Base-by-base conservation (phyloP, 1,140 invertebrate genomes). In the Leptonema lineaticorne region DNA sequence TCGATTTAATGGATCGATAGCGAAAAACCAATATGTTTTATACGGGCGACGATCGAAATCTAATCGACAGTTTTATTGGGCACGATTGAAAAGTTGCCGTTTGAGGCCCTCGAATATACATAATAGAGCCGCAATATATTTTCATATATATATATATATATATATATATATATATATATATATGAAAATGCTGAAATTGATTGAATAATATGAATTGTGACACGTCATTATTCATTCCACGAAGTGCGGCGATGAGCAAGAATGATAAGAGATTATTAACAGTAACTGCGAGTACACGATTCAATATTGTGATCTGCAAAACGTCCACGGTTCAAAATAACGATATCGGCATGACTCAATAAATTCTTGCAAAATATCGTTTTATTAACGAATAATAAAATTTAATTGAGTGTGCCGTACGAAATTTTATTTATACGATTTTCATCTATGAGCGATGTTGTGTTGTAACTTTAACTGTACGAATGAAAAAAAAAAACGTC, bases 231-330 rank as follows among this genome's bases (percentile, higher is more conserved):
- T 45, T 66, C 37, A 53, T 53, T 53, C 18, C 50, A 26, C 60
- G 37, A 22, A 68, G 48, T 60, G 46, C 26, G 29, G 18, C 63
- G 66, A 69, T 69, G 59, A 24, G 45, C 46, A 4, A 46, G 41
- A 16, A 7, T 20, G 70, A 71, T 71, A 71, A 66, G 67, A 66
- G 56, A 68, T 66, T 67, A 71, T 71, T 71, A 71, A 63, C 66
- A 58, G 27, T 53, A 53, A 53, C 50, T 53, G 50, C 50, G n/a
- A 53, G 20, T 53, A 20, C 57, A 33, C 46, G 57, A 50, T 28
- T n/a, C 45, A 22, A 6, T 46, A 28, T 24, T 53, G 24, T 53
- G 50, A 53, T 53, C 27, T 53, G 50, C 50, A 53, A 53, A 45
- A 9, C 37, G 50, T 24, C n/a, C n/a, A n/a, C n/a, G n/a, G n/a